Evolutionary conservation across 2,888 invertebrate species (phyloP).

Genomic region (Steromphala cineraria): DNA sequence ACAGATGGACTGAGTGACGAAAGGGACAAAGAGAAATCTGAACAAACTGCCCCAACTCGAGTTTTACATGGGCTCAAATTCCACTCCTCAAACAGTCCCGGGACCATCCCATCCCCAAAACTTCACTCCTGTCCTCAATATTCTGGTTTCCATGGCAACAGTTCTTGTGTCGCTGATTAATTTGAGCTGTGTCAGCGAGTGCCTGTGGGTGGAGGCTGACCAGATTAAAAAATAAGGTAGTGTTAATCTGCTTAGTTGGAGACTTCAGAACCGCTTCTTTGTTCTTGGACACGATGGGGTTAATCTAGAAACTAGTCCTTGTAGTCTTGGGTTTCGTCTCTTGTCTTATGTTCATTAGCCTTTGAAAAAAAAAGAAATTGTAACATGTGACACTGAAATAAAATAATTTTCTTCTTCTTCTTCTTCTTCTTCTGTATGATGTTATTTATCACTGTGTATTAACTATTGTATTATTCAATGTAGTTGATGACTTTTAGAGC

Average conservation of each 20-base stretch:
- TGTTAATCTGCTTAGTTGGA: neutral
- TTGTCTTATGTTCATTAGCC: no score
- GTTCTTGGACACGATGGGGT: neutral
- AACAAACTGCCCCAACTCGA: no score
- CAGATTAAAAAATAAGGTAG: neutral
- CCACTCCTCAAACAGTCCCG: neutral
- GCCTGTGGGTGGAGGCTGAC: neutral
- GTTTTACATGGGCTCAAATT: neutral
- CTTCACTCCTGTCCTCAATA: neutral
- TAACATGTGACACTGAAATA: no score
- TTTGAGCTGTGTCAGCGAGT: neutral
- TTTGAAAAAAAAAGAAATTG: no score
- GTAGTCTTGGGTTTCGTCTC: neutral
- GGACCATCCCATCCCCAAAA: neutral
- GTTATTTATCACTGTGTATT: no score
- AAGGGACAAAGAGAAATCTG: no score
- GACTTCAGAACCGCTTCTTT: neutral
- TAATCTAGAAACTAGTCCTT: neutral
- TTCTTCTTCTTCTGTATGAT: no score
- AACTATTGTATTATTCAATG: no score
- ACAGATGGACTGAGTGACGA: no score
- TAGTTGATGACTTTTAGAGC: no score
- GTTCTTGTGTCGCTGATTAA: neutral
- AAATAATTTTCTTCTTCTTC: no score
- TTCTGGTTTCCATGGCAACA: conserved; percentile 8